Evolutionary conservation across 2,797 vertebrate species (phyloP).

Genomic region (Mormyrops boulengeri): DNA sequence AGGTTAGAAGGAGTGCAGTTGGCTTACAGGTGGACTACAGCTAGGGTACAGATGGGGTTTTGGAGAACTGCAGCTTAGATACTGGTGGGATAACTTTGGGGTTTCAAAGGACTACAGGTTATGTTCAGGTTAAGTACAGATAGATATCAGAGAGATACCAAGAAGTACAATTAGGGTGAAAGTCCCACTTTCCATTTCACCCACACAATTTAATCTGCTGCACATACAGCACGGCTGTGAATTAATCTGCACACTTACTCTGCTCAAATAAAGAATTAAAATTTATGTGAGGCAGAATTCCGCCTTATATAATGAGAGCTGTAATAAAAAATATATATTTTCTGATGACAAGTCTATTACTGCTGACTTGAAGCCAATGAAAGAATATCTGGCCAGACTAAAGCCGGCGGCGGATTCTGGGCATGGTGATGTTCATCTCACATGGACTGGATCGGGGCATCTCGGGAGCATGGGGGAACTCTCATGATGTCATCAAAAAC

Average conservation of each 20-base stretch:
- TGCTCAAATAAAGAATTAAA: not conserved
- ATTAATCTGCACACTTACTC: not conserved
- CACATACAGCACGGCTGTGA: not conserved
- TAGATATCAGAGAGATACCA: not conserved
- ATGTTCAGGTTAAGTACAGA: not conserved
- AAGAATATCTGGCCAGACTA: not conserved
- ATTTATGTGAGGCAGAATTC: not conserved
- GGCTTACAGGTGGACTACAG: not conserved
- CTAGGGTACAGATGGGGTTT: not conserved
- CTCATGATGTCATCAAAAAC: not conserved
- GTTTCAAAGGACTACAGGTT: not conserved
- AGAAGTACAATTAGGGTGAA: not conserved
- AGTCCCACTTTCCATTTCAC: not conserved
- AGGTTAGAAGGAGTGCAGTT: not conserved
- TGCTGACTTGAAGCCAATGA: not conserved
- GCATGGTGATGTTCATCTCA: not conserved
- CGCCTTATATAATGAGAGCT: not conserved
- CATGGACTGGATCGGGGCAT: not conserved
- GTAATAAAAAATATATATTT: not conserved
- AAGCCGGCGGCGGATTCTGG: not conserved
- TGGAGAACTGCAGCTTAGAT: not conserved
- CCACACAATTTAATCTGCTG: not conserved
- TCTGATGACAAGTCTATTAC: not conserved
- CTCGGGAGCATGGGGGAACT: not conserved
- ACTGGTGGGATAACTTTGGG: not conserved